A percentile compares a stretch with the other conserved stretches of the same genome.
Conservation (phyloP, 2,113 vertebrate species). For the Isurus oxyrinchus region DNA sequence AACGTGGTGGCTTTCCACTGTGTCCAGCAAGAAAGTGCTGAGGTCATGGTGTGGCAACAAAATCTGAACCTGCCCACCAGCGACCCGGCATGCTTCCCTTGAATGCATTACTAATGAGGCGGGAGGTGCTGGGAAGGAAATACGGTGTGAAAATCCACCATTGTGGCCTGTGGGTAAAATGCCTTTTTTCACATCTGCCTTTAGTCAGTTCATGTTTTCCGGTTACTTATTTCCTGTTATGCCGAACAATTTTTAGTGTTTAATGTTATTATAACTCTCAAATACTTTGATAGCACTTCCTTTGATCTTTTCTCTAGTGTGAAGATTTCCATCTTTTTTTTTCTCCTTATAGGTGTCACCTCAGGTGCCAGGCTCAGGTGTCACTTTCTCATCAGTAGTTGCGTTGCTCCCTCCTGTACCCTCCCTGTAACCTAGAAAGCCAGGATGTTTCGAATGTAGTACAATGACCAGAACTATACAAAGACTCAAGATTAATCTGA, state of each 20-base stretch:
- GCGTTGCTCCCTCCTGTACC: neutral
- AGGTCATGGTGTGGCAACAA: too few relatives aligned
- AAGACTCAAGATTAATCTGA: neutral
- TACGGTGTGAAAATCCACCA: too few relatives aligned
- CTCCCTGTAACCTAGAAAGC: neutral
- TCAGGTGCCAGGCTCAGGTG: too few relatives aligned
- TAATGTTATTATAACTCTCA: neutral
- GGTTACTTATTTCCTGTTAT: neutral
- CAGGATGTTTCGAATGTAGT: neutral
- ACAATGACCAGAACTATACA: neutral
- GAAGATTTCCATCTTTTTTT: neutral
- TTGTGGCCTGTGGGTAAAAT: too few relatives aligned
- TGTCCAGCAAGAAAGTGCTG: too few relatives aligned
- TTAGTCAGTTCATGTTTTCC: neutral
- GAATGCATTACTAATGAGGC: too few relatives aligned
- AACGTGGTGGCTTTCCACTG: too few relatives aligned
- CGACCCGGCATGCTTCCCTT: too few relatives aligned
- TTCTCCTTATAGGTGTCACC: neutral
- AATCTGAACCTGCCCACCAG: too few relatives aligned
- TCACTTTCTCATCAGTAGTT: neutral
- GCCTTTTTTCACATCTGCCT: too few relatives aligned
- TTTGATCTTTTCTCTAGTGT: neutral
- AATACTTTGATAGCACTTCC: neutral
- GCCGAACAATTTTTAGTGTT: neutral
- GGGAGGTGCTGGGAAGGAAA: too few relatives aligned